Percentiles rank a stretch among this genome's conserved stretches.
These are phyloP conservation scores for Gari tellinella DNA, from an alignment of 2,888 invertebrate genomes.

Conservation along the genomic window DNA sequence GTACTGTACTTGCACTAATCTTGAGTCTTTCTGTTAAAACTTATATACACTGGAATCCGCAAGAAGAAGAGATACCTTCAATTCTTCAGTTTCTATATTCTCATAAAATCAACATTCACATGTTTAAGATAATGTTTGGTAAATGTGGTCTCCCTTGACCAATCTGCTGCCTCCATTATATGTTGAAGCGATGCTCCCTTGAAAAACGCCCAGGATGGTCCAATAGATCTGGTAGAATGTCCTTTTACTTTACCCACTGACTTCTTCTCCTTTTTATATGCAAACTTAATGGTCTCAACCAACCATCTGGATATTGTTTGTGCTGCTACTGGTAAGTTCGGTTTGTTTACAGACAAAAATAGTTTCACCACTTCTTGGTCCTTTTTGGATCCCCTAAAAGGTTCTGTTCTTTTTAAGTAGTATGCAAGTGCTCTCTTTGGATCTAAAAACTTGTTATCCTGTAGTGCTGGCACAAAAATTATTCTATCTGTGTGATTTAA, in stretches of 20 bases:
- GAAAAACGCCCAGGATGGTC: constrained; percentile 19
- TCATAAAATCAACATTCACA: too few relatives aligned
- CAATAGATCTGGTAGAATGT: constrained; percentile 11
- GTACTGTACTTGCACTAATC: too few relatives aligned
- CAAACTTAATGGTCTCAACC: constrained; percentile 10
- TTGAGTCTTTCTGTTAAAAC: too few relatives aligned
- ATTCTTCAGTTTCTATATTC: too few relatives aligned
- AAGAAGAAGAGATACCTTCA: too few relatives aligned
- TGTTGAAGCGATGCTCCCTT: constrained; percentile 11
- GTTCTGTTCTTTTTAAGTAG: constrained; percentile 35
- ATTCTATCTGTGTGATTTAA: constrained; percentile 25
- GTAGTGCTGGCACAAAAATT: constrained; percentile 34
- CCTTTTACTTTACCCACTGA: constrained; percentile 6
- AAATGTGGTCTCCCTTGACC: too few relatives aligned
- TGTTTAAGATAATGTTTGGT: constrained; percentile 15
- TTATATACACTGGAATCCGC: too few relatives aligned
- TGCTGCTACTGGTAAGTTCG: too few relatives aligned
- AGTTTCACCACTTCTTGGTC: constrained; percentile 12
- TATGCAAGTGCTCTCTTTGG: constrained; percentile 23
- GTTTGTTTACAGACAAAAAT: too few relatives aligned
- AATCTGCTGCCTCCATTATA: constrained; percentile 17
- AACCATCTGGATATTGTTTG: constrained; percentile 19
- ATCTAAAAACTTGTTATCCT: constrained; percentile 20
- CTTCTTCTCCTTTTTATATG: constrained; percentile 9
- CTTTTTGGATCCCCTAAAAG: too few relatives aligned